A percentile compares a stretch with the other conserved stretches of the same genome.
Conservation (phyloP, 2,888 invertebrate species). For the Unio delphinus region DNA sequence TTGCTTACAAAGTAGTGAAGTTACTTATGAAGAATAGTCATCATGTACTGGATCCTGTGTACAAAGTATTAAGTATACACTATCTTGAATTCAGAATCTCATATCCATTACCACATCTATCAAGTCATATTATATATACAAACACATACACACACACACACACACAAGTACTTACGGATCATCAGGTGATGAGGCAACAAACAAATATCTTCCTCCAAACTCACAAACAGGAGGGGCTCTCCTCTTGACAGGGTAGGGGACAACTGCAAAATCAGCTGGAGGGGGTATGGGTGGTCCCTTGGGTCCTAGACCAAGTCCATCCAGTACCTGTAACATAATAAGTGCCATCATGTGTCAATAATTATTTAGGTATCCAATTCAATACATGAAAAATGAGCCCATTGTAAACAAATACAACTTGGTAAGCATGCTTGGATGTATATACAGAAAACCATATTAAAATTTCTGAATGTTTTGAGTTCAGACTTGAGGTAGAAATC, state of each 20-base stretch:
- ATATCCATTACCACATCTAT: too few relatives aligned
- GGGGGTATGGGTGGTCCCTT: conserved; percentile 71
- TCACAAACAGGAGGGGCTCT: conserved; percentile 66
- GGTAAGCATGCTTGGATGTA: too few relatives aligned
- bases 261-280: conserved; percentile 68
- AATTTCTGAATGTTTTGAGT: too few relatives aligned
- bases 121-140: too few relatives aligned
- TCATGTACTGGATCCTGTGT: too few relatives aligned
- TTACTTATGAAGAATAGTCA: too few relatives aligned
- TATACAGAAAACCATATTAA: too few relatives aligned
- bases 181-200: conserved; percentile 68
- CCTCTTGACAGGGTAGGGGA: conserved; percentile 70
- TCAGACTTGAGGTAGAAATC: too few relatives aligned
- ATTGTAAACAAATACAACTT: too few relatives aligned
- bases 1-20: too few relatives aligned
- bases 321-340: conserved; percentile 60
- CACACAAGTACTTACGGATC: conserved; percentile 65
- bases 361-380: background rate
- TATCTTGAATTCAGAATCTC: too few relatives aligned
- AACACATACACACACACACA: background rate
- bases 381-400: too few relatives aligned
- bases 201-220: conserved; percentile 67
- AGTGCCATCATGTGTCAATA: background rate
- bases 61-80: background rate
- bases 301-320: conserved; percentile 71